These are phyloP conservation scores for Eledone cirrhosa DNA, from an alignment of 2,888 invertebrate genomes.

Conservation along the genomic window DNA sequence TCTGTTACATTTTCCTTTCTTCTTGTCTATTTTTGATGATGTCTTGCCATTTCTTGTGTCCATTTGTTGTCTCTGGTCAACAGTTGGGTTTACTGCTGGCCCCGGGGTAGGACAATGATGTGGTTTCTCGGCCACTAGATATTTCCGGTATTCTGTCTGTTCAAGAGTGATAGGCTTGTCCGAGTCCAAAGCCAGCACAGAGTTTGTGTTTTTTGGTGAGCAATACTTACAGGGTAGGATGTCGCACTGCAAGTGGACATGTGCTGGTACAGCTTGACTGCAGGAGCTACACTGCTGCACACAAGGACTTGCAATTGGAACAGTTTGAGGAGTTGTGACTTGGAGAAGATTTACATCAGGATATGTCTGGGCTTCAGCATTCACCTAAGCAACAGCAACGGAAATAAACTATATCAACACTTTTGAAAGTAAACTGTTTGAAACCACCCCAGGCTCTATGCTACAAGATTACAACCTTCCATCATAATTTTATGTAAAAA, in stretches of 20 bases:
- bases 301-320: not conserved
- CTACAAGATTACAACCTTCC: no score
- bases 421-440: no score
- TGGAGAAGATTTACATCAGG: not conserved
- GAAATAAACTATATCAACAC: no score
- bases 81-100: no score
- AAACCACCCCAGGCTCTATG: no score
- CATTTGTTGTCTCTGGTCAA: no score
- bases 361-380: constrained; percentile 8
- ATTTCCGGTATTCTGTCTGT: constrained; percentile 13
- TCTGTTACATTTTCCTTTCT: no score
- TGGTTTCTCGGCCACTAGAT: constrained; percentile 24
- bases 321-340: not conserved
- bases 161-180: not conserved
- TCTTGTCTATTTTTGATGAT: no score
- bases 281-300: not conserved
- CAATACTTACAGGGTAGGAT: not conserved
- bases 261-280: not conserved
- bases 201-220: not conserved
- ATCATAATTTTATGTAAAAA: no score
- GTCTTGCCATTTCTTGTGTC: no score
- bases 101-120: not conserved
- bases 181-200: not conserved
- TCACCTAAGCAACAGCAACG: not conserved
- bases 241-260: not conserved